Conservation (phyloP, 2,113 vertebrate species). For the Corythaixoides concolor region DNA sequence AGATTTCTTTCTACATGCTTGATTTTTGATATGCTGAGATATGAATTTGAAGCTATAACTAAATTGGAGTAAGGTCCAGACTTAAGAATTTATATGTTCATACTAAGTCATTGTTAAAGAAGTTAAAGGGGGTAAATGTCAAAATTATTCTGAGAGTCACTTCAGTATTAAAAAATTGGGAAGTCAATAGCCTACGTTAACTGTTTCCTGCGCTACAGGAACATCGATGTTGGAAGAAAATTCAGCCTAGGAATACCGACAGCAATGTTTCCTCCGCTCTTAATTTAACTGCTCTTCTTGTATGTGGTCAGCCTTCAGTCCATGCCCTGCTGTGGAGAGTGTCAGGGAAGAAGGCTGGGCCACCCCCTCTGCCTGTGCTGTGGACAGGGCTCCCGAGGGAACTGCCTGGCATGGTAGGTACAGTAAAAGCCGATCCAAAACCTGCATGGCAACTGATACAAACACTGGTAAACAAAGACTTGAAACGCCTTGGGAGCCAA, state of each 20-base stretch:
- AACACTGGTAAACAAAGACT: slow-evolving; percentile 35
- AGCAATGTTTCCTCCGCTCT: not conserved
- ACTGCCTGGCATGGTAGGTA: not conserved
- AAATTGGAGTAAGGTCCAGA: not conserved
- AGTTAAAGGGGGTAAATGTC: not conserved
- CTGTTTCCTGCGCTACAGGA: not conserved
- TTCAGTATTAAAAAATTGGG: not conserved
- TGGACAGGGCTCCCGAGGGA: not conserved
- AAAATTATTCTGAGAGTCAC: not conserved
- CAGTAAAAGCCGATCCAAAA: not conserved
- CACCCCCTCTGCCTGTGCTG: not conserved
- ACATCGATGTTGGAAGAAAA: not conserved
- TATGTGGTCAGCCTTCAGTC: accelerated
- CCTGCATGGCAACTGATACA: not conserved
- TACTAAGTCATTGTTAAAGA: not conserved
- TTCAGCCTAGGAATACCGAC: not conserved
- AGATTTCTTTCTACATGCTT: not conserved
- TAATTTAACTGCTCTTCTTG: not conserved
- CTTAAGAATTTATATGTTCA: not conserved
- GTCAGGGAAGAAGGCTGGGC: not conserved
- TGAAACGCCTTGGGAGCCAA: not conserved
- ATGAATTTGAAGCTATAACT: not conserved
- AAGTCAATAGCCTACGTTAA: not conserved
- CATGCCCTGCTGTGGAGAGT: not conserved
- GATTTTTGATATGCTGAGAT: not conserved